Evolutionary conservation across 2,888 invertebrate species (phyloP).

Genomic region (Troglohyphantes excavatus): DNA sequence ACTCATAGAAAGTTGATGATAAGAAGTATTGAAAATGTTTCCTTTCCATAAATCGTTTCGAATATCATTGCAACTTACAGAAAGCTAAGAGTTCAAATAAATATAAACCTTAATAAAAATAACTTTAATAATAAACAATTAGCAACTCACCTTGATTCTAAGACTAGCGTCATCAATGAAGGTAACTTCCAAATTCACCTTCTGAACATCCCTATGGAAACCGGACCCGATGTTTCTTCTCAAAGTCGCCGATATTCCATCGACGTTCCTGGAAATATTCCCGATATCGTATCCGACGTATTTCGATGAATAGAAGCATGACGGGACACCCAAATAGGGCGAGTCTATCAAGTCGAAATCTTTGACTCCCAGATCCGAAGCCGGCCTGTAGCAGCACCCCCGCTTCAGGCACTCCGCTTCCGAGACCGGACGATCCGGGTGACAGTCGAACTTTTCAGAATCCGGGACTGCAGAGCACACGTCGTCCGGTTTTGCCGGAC

Average conservation of each 20-base stretch:
- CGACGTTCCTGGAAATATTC: background rate
- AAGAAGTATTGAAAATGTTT: no score
- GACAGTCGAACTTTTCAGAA: conserved; percentile 71
- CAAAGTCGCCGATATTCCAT: conserved; percentile 19
- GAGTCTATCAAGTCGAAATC: conserved; percentile 35
- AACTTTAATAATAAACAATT: background rate
- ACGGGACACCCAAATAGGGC: conserved; percentile 58
- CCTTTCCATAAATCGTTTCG: no score
- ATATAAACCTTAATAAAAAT: background rate
- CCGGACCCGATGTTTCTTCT: conserved; percentile 56
- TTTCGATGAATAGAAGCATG: conserved; percentile 67
- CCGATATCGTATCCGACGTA: conserved; percentile 63
- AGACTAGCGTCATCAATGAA: conserved; percentile 54
- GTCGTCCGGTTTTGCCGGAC: background rate
- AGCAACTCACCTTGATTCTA: conserved; percentile 60
- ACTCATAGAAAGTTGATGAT: no score
- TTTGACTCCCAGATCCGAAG: conserved; percentile 14
- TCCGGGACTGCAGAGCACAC: conserved; percentile 15
- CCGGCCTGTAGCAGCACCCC: conserved; percentile 65
- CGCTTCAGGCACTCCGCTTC: conserved; percentile 46
- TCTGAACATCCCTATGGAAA: conserved; percentile 54
- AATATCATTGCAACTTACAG: no score
- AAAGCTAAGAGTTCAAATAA: no score
- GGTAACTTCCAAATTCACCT: conserved; percentile 29
- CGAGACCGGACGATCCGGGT: conserved; percentile 63